Percentiles rank a stretch among this genome's conserved stretches.
These are phyloP conservation scores for Podilymbus podiceps DNA, from an alignment of 2,113 vertebrate genomes.

Conservation along the genomic window DNA sequence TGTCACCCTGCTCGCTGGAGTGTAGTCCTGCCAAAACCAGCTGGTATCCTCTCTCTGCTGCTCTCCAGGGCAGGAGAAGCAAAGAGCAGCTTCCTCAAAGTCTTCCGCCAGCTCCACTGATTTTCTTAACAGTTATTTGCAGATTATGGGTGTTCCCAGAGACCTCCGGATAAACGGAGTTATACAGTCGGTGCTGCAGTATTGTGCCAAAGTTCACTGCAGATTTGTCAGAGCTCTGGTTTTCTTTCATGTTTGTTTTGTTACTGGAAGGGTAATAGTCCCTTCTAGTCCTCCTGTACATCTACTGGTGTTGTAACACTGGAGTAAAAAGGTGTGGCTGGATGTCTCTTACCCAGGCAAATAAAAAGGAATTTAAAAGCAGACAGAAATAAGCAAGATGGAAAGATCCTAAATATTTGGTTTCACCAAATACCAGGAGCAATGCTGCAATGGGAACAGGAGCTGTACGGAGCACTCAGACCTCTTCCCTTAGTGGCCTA, in stretches of 20 bases:
- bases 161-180: constrained; percentile 30
- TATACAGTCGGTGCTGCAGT: background rate
- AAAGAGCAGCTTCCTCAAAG: constrained; percentile 2
- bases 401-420: constrained; percentile 15
- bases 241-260: constrained; percentile 43
- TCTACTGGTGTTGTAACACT: background rate
- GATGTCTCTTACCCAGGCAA: background rate
- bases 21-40: constrained; percentile 38
- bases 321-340: background rate
- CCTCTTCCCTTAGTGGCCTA: background rate
- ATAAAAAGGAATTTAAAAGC: constrained; percentile 15
- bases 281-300: constrained; percentile 11
- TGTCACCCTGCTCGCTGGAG: constrained; percentile 22
- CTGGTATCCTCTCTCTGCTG: background rate
- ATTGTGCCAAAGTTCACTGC: constrained; percentile 35
- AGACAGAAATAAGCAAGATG: background rate
- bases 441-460: background rate
- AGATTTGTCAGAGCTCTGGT: background rate
- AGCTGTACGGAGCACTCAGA: background rate
- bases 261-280: constrained; percentile 19
- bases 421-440: background rate
- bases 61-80: constrained; percentile 13
- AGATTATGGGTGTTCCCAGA: constrained; percentile 34
- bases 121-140: constrained; percentile 44
- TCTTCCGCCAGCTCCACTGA: background rate